Base-by-base conservation (phyloP, 1,140 invertebrate species). In the Chionoecetes opilio region DNA sequence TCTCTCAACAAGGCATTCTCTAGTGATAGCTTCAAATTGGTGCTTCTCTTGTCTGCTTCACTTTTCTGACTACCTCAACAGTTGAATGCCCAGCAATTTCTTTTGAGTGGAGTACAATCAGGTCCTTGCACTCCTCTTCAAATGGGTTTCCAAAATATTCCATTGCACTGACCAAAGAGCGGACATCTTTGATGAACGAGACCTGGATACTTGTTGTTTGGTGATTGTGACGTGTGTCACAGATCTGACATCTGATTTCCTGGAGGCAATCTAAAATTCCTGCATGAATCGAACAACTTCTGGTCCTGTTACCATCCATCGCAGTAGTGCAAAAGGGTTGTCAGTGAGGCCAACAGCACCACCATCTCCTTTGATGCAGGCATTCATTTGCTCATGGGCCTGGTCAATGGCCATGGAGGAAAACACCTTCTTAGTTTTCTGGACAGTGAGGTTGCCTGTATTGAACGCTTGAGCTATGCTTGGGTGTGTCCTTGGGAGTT, bases 151-250 rank as follows among this genome's bases (percentile, higher is more conserved):
- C 90, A 11, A 91, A 17, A 9, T 91, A 26, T 31, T 91, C 41
- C 63, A 63, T 91, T 5, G 41, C 90, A 91, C 29, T 31, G 32
- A 63, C n/a, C n/a, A 91, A 41, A 41, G 89, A 91, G 89, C 89
- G 35, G 2, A 91, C 26, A 91, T 91, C 89, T 91, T 53, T 92
- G 5, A 82, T 35, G 38, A 93, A 84, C 84, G 82, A 82, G 32
- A 75, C 32, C 91, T 93, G 91, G 35, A 93, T 26, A 85, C 91
- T 93, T 32, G 31, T 26, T n/a, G 82, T 93, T 35, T 93, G 91
- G 38, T 93, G 63, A 93, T 82, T 63, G 37, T 93, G 91, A 46
- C 91, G 37, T 93, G 91, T 93, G 91, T 93, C 91, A n/a, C n/a
- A n/a, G n/a, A n/a, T n/a, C n/a, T n/a, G n/a, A n/a, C n/a, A 6